Conservation (phyloP, 2,797 vertebrate species). For the Pseudochirops cupreus region DNA sequence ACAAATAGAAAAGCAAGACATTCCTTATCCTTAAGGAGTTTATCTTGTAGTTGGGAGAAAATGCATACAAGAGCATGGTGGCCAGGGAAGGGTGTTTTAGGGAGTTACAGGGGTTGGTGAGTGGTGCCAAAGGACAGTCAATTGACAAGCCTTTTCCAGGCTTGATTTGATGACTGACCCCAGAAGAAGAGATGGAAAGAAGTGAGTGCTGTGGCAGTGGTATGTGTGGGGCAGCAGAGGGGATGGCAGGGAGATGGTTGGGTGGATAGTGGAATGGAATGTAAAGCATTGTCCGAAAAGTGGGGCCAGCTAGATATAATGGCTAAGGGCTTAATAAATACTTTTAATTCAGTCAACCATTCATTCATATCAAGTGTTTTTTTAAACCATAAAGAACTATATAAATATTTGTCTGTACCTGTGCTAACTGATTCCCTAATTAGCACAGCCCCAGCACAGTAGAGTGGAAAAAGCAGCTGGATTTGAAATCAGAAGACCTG, state of each 20-base stretch:
- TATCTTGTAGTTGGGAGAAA: not conserved
- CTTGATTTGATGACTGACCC: not conserved
- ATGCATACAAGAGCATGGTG: not conserved
- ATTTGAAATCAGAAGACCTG: not conserved
- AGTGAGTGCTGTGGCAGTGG: not conserved
- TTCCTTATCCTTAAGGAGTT: not conserved
- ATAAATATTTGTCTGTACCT: not conserved
- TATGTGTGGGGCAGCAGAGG: not conserved
- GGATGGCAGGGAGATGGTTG: not conserved
- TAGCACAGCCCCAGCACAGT: not conserved
- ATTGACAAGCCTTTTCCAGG: not conserved
- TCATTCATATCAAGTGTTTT: not conserved
- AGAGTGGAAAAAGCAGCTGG: not conserved
- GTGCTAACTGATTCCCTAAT: not conserved
- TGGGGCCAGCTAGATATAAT: not conserved
- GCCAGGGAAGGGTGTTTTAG: not conserved
- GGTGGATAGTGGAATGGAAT: not conserved
- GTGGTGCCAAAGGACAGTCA: not conserved
- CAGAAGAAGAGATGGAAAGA: not conserved
- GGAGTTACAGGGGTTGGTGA: not conserved
- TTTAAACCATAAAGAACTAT: not conserved
- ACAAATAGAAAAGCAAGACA: not conserved
- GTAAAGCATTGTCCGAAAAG: not conserved
- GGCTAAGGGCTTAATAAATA: not conserved
- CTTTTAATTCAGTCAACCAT: not conserved